Evolutionary conservation across 2,888 invertebrate species (phyloP).

Genomic region (Cheilosia urbana): DNA sequence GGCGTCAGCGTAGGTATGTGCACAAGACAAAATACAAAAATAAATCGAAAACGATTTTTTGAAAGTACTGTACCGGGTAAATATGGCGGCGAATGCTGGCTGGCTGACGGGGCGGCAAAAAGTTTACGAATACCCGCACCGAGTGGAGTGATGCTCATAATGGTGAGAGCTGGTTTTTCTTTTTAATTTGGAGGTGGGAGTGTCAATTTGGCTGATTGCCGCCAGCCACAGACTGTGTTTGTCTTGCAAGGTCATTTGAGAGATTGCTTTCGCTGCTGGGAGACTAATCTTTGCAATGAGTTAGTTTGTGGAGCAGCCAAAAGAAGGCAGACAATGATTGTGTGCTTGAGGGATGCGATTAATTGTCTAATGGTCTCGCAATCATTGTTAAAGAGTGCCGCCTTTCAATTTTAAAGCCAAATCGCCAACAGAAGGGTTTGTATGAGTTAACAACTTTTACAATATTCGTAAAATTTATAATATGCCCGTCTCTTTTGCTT

Average conservation of each 20-base stretch:
- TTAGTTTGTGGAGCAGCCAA: neutral
- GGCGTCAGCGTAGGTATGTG: neutral
- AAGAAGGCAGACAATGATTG: too few species aligned
- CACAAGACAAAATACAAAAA: constrained; percentile 29
- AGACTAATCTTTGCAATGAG: neutral
- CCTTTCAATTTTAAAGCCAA: too few species aligned
- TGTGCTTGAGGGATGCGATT: too few species aligned
- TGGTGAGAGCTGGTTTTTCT: constrained; percentile 5
- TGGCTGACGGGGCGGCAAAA: neutral
- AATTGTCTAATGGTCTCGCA: too few species aligned
- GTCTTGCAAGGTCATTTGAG: constrained; percentile 37
- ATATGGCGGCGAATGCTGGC: constrained; percentile 1
- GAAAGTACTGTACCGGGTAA: constrained; percentile 27
- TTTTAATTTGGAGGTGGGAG: constrained; percentile 9
- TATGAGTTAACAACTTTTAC: too few species aligned
- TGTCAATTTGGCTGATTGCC: constrained; percentile 55
- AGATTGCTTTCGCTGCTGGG: constrained; percentile 8
- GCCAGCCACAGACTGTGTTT: constrained; percentile 25
- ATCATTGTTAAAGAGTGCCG: too few species aligned
- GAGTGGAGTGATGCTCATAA: neutral
- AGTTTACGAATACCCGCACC: neutral
- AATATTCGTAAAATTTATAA: too few species aligned
- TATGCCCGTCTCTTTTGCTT: too few species aligned
- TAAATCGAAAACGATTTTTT: constrained; percentile 35
- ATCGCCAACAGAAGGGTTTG: too few species aligned